Evolutionary conservation across 2,888 invertebrate genomes (phyloP), one percentile per base, ranked within the genome.

Genomic region (Sminthurides aquaticus): DNA sequence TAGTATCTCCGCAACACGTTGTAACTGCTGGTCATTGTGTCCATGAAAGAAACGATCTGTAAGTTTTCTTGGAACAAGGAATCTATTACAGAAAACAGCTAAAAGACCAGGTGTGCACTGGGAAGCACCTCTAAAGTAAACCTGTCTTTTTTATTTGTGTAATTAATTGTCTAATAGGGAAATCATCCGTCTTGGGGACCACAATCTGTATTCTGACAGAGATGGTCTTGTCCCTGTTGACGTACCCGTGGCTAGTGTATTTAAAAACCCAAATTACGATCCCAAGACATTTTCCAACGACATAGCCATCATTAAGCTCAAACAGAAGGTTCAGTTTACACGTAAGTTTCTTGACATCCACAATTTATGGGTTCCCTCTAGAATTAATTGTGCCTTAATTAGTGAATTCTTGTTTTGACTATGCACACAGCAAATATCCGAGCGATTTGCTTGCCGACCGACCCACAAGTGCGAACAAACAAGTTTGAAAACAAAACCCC

Each of bases 11-110:
- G 1, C 79, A 82, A 0, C 90, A 91, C 77, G 82, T 92, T 0
- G 76, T 93, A 3, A 92, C 93, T 0, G 90, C 90, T 0, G 87
- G 84, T 0, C 90, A 90, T 76, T 90, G 90, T 77, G 85, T 89
- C 2, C 78, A 83, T 73, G 81, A 81, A 27, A 81, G 84, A 63
- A 76, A 78, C 8, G 84, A 84, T 72, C 78, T 87, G 83, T 87
- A 76, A 84, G 84, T 82, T 64, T 1, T 8, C 20, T n/a, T 54
- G 8, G 54, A 22, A 24, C 57, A 56, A n/a, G n/a, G n/a, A n/a
- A n/a, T n/a, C 20, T 3, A 52, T 52, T 52, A n/a, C n/a, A n/a
- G n/a, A n/a, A n/a, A n/a, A n/a, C n/a, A n/a, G n/a, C n/a, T n/a
- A n/a, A n/a, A n/a, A n/a, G n/a, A n/a, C n/a, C n/a, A n/a, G n/a